Evolutionary conservation across 2,797 vertebrate genomes (phyloP), one percentile per base, ranked within the genome.

Genomic region (Sphenopsis melanotis): DNA sequence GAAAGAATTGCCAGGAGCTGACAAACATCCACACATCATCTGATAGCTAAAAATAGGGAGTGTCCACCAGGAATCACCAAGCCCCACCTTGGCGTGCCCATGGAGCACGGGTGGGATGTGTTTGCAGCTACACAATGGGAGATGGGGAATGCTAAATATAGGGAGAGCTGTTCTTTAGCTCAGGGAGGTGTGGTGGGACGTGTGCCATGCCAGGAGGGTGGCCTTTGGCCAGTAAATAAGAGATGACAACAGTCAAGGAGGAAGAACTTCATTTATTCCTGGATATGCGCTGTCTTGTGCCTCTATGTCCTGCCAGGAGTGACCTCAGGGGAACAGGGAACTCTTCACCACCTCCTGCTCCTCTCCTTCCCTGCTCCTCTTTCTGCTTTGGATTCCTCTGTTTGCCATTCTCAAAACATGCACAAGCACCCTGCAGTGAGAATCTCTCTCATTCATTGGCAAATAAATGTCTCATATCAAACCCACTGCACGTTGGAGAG

Each of bases 1-100:
- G 93, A 96, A 97, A 94, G 39, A 89, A 75, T 87, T 71, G 61
- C 0, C 0, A 80, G 61, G 32, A 60, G 29, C 19, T 23, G 4
- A 60, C 1, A 3, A 34, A 83, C n/a, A 78, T 85, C 79, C 72
- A 65, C 36, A 72, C 0, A 0, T 34, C 30, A 69, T 88, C n/a
- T n/a, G 68, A 92, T 4, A 50, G 60, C 78, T 93, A 92, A 95
- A 96, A 97, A 89, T 93, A 94, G 78, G n/a, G 29, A 91, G 1
- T 4, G 1, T 55, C 47, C 50, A 63, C 44, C 69, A 30, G 47
- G 78, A 91, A 85, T 15, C 5, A 2, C 34, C 22, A 3, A 68
- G 29, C 84, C 81, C 57, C 87, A 27, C 87, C 87, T 78, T 2
- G 5, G 57, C 2, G 0, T 6, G 0, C 74, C 87, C 34, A 0